These are phyloP conservation scores for Egretta garzetta DNA, from an alignment of 2,113 vertebrate species.

Conservation along the genomic window DNA sequence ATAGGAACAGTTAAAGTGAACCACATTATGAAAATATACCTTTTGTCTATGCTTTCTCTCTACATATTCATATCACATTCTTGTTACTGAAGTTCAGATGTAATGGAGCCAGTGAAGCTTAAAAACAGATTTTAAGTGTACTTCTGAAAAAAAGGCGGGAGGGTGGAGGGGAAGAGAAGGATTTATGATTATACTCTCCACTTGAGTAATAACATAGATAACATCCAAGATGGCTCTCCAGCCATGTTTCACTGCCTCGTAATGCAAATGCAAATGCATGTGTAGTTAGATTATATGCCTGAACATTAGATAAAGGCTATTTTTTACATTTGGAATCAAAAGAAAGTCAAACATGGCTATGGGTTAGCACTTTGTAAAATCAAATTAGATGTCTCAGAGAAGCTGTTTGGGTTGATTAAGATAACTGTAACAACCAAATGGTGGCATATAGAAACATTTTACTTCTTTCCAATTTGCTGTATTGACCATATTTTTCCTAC, in stretches of 20 bases:
- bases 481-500: conserved; percentile 21
- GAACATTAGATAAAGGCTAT: conserved; percentile 39
- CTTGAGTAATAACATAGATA: conserved; percentile 57
- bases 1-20: conserved; percentile 36
- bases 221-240: conserved; percentile 31
- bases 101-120: conserved; percentile 61
- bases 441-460: not conserved
- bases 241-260: conserved; percentile 1
- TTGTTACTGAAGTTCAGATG: conserved; percentile 50
- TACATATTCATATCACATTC: not conserved
- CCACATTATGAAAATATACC: conserved; percentile 15
- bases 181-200: conserved; percentile 55
- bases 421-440: conserved; percentile 6
- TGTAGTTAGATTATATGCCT: not conserved
- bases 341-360: conserved; percentile 19
- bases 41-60: conserved; percentile 11
- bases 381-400: conserved; percentile 7
- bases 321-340: conserved; percentile 33
- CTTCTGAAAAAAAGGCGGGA: not conserved
- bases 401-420: conserved; percentile 21
- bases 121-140: conserved; percentile 55
- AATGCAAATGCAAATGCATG: conserved; percentile 35
- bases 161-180: not conserved
- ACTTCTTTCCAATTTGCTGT: conserved; percentile 14
- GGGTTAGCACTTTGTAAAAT: conserved; percentile 27